These are phyloP conservation scores for Pungitius pungitius DNA, from an alignment of 2,113 vertebrate genomes.

Conservation along the genomic window DNA sequence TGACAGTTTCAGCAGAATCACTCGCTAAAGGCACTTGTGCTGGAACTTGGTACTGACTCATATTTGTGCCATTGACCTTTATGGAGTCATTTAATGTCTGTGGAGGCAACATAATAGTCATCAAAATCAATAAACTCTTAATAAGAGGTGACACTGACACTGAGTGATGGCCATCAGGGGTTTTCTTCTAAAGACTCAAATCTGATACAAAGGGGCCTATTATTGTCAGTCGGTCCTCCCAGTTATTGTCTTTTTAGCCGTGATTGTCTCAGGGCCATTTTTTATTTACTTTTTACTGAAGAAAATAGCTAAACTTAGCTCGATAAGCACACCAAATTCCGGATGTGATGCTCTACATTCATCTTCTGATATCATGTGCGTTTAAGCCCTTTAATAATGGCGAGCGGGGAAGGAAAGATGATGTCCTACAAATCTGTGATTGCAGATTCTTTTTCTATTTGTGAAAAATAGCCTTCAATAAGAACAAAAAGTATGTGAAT, in stretches of 20 bases:
- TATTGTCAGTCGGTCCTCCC: neutral
- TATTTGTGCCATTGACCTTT: constrained; percentile 13
- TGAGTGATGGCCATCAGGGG: neutral
- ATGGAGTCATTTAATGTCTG: neutral
- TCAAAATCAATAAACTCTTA: neutral
- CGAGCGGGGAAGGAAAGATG: neutral
- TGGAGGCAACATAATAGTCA: neutral
- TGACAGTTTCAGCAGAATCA: constrained; percentile 35
- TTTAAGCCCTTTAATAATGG: neutral
- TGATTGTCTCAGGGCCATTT: constrained; percentile 22
- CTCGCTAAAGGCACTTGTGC: constrained; percentile 12
- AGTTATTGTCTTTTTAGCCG: constrained; percentile 7
- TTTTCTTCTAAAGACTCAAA: constrained; percentile 16
- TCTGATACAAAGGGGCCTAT: constrained; percentile 1
- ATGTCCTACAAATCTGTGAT: neutral
- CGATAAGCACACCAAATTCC: no score
- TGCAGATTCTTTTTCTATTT: neutral
- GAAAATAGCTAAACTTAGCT: no score
- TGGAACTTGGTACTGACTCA: constrained; percentile 31
- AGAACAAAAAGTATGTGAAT: neutral
- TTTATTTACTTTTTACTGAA: no score
- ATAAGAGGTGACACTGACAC: neutral
- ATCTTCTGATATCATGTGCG: neutral
- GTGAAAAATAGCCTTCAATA: neutral
- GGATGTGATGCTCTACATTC: neutral